Base-by-base conservation (phyloP, 2,888 invertebrate species). In the Drosophila nr. medialis region DNA sequence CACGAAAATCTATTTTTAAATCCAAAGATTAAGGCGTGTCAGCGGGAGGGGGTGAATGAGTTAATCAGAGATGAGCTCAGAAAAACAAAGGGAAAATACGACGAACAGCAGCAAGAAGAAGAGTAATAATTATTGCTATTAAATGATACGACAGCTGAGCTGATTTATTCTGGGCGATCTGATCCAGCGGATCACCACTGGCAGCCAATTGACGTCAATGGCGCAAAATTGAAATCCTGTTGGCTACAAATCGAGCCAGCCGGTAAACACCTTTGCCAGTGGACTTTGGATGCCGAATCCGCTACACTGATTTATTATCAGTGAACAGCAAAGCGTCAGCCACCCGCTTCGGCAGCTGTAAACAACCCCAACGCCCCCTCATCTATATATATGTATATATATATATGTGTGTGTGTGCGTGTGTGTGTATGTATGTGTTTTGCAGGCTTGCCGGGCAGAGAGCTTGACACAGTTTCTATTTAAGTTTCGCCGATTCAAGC, bases 191-290 rank as follows among this genome's bases (percentile, higher is more conserved):
- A 45, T 45, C 45, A 45, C 61, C 53, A 53, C n/a, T 21, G n/a
- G 38, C 58, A 65, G 53, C 29, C 72, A 30, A 81, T 87, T 85
- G 85, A 85, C 85, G 85, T 85, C 85, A 85, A 85, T 84, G 68
- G 77, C 63, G 64, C 60, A 53, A 49, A 54, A 45, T 49, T 61
- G 61, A 86, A 72, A 85, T 85, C 85, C 85, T 85, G 85, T 61
- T 68, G 84, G 54, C 75, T 70, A 73, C 75, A 24, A 34, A 24
- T 15, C 67, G 54, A 67, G 11, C 10, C 58, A 51, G 63, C 70
- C 83, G 80, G 89, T 84, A 89, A 84, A 86, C 84, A 89, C 84
- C 89, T 84, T 78, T 80, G 64, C 62, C 68, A 58, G 42, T 62
- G 79, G 89, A 84, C 84, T 84, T 86, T 76, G 84, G 30, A 72